Percentiles rank a stretch among this genome's conserved stretches.
phyloP scores from a whole-genome alignment of 2,113 vertebrate species.

The Periophthalmus modestus region DNA sequence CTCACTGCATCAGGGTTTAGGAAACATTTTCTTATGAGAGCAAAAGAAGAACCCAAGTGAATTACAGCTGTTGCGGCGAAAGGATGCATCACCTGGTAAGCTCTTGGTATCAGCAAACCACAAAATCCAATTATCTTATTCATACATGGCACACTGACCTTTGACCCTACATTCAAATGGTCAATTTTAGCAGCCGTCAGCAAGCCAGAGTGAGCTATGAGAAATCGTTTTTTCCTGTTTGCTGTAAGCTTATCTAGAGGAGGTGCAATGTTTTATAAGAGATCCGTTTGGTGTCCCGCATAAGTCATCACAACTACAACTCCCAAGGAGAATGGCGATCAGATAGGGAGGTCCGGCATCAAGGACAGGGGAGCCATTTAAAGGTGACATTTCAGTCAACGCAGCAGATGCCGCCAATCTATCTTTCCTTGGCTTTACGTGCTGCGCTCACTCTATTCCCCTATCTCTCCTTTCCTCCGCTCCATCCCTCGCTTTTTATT shows the following conservation, averaged over 20 bases:
- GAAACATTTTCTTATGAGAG: constrained; percentile 31
- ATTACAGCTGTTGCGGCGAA: constrained; percentile 33
- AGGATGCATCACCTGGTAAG: constrained; percentile 32
- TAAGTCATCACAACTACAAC: constrained; percentile 72
- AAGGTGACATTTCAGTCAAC: constrained; percentile 71
- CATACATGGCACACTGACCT: constrained; percentile 58
- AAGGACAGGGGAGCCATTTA: constrained; percentile 71
- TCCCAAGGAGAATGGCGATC: constrained; percentile 70
- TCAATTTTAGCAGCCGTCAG: constrained; percentile 46
- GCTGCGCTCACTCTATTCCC: constrained; percentile 37
- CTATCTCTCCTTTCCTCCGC: constrained; percentile 33
- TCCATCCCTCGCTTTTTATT: constrained; percentile 7
- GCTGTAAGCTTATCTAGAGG: constrained; percentile 52
- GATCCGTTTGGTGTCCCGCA: constrained; percentile 60
- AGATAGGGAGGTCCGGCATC: constrained; percentile 66
- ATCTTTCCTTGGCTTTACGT: constrained; percentile 52
- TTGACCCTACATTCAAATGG: constrained; percentile 63
- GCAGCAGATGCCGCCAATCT: constrained; percentile 69
- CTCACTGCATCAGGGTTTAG: constrained; percentile 14
- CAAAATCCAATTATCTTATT: constrained; percentile 70
- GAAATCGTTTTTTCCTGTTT: constrained; percentile 36
- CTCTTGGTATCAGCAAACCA: constrained; percentile 44
- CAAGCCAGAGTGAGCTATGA: constrained; percentile 13
- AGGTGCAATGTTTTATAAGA: constrained; percentile 44
- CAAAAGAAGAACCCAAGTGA: constrained; percentile 26